Conservation (phyloP, 2,113 vertebrate species). For the Gopherus flavomarginatus region DNA sequence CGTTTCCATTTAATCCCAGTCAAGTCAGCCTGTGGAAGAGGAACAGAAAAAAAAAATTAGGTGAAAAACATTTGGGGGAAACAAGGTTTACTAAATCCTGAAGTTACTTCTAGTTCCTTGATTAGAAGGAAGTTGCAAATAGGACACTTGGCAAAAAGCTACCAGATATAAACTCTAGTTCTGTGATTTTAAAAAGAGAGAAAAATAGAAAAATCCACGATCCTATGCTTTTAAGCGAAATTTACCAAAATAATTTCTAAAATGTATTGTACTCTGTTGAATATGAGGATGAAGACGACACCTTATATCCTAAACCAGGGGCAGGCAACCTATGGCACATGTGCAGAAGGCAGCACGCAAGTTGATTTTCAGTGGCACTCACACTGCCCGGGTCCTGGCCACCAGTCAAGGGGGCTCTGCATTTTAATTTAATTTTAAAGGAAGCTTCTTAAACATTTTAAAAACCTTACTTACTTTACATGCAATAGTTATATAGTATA, state of each 20-base stretch:
- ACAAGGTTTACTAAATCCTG: background rate
- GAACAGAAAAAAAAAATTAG: background rate
- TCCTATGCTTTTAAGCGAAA: background rate
- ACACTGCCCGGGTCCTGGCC: too few species aligned
- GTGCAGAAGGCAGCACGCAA: too few species aligned
- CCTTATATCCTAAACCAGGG: background rate
- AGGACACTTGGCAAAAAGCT: background rate
- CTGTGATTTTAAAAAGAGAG: background rate
- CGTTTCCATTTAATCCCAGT: slow-evolving; percentile 99
- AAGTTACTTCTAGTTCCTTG: background rate
- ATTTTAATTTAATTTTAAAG: too few species aligned
- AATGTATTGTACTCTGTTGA: background rate
- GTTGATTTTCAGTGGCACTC: too few species aligned
- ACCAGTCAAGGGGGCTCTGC: too few species aligned
- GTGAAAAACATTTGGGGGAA: background rate
- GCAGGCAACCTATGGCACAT: too few species aligned
- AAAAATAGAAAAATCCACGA: background rate
- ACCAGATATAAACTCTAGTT: background rate
- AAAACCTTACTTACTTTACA: too few species aligned
- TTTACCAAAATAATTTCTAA: accelerated
- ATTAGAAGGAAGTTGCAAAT: background rate
- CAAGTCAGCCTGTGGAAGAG: slow-evolving; percentile 88
- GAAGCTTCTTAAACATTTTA: too few species aligned
- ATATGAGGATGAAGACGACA: background rate
- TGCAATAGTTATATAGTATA: too few species aligned